Evolutionary conservation across 2,888 invertebrate genomes (phyloP), one percentile per base, ranked within the genome.

Genomic region (Netelia melanura): DNA sequence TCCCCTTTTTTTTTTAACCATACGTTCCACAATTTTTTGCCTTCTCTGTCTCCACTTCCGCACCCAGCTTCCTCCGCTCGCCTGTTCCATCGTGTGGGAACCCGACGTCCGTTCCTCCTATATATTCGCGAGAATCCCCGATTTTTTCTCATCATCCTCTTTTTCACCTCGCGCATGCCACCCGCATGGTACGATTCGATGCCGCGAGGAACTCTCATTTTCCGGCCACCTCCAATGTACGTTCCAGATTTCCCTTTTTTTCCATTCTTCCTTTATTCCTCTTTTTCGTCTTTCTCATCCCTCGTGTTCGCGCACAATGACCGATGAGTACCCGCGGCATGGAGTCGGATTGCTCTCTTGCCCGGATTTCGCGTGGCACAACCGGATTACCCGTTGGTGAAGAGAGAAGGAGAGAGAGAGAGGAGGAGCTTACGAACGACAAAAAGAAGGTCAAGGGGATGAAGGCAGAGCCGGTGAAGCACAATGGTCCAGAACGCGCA

Each of bases 261-360:
- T 62, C 30, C 48, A 61, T 70, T 75, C 52, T 70, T 68, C 71
- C 21, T 58, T 75, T 70, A 44, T 38, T 44, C 56, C 65, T 43
- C 30, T 52, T 17, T 56, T 54, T 68, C 38, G 38, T 38, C 30
- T 9, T n/a, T 25, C 30, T 56, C 67, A 17, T 67, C n/a, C 23
- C 17, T 3, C 17, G 14, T 8, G 10, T 10, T 67, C 65, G 54
- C 25, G 88, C 88, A 90, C 90, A 90, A 90, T 89, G 89, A 88
- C 74, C 44, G 82, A 75, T 62, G 84, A 61, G 62, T 52, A 52
- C 23, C 38, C 10, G 43, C 30, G 65, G 65, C 54, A 54, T 30
- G 44, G 52, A 65, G 64, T 65, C 81, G 84, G 81, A 84, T 84
- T 84, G 84, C 84, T 84, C 84, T 81, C 64, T 84, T 84, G 70